Evolutionary conservation across 1,140 invertebrate genomes (phyloP).

Genomic region (Oncopodura yosiiana): DNA sequence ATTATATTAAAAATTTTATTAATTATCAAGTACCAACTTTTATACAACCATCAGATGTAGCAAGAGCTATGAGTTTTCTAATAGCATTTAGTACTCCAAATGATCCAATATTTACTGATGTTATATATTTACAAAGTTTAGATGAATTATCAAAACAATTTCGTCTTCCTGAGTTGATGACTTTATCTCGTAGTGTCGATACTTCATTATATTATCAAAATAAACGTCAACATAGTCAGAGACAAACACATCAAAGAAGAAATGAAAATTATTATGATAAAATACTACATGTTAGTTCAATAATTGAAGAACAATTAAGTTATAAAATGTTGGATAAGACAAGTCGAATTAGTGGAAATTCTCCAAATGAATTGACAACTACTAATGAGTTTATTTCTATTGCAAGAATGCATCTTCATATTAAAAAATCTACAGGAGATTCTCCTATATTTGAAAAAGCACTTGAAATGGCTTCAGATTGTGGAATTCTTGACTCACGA

Average conservation of each 20-base stretch:
- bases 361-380: not conserved
- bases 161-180: conserved; percentile 22
- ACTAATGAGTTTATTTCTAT: conserved; percentile 5
- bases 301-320: conserved; percentile 12
- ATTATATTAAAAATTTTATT: conserved; percentile 39
- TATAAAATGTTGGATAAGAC: not conserved
- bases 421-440: conserved; percentile 12
- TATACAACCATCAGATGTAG: conserved; percentile 40
- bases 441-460: conserved; percentile 16
- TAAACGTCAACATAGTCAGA: conserved; percentile 37
- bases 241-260: conserved; percentile 31
- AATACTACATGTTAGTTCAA: conserved; percentile 12
- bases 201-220: conserved; percentile 19
- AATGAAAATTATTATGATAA: conserved; percentile 15
- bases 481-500: conserved; percentile 8
- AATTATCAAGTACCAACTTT: conserved; percentile 24
- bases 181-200: conserved; percentile 26
- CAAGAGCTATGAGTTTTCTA: conserved; percentile 41
- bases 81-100: conserved; percentile 39
- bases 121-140: conserved; percentile 18
- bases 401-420: not conserved
- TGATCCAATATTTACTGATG: conserved; percentile 22
- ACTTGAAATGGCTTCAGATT: not conserved
- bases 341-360: too few relatives aligned
- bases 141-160: conserved; percentile 26